Base-by-base conservation (phyloP, 1,140 invertebrate genomes). In the Anoplolepis gracilipes region DNA sequence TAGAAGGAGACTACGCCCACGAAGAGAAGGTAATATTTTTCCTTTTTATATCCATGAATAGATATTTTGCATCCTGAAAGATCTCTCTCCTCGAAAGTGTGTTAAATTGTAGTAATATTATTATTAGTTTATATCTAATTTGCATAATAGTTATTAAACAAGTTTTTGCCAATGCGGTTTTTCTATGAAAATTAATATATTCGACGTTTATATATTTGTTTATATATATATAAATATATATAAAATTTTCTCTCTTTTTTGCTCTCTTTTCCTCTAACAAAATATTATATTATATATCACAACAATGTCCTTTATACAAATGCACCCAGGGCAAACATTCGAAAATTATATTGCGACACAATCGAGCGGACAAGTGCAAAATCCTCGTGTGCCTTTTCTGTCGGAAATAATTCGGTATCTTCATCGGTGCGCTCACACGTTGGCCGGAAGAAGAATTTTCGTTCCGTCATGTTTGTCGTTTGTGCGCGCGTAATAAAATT, bases 401-500 rank as follows among this genome's bases (percentile, higher is more conserved):
- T 49, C 19, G 19, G 11, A 30, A n/a, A 7, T 36, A 85, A 88
- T 55, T 79, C 62, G 10, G 39, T 62, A 53, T 33, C 39, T 42
- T 16, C 39, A 73, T 76, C 81, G 67, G 13, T 46, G 67, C 13
- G 16, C 22, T 55, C 62, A 67, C 59, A 67, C 33, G 42, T 28
- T 57, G 46, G 65, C 67, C 61, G 55, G 39, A 85, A 67, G 72
- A 84, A 73, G 79, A 87, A 86, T 89, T 89, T 89, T 87, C 85
- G 72, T 77, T 76, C 57, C 73, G 84, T 77, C 88, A 59, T 77
- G 75, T 55, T 39, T 75, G 86, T 86, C 86, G 75, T 88, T 88
- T 88, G 86, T 85, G 73, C 61, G 86, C 42, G 76, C 75, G 72
- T 90, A 90, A 90, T 90, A 90, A 85, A 88, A 90, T 90, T 77